Conservation (phyloP, 2,888 invertebrate species). For the Autographa gamma region DNA sequence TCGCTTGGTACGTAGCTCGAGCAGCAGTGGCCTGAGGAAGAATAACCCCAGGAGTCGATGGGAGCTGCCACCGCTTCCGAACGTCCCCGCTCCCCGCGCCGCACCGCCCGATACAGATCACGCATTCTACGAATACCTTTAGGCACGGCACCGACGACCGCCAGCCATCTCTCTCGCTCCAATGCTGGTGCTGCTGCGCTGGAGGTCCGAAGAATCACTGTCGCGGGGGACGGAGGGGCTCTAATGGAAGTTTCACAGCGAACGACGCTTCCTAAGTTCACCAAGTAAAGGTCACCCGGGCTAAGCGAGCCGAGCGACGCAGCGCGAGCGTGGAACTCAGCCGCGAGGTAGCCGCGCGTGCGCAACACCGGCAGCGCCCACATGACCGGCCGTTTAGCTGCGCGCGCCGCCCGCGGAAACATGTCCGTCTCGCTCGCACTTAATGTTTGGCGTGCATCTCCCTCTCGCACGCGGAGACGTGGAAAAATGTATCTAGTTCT, state of each 20-base stretch:
- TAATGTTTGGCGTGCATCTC: slow-evolving; percentile 46
- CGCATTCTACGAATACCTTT: slow-evolving; percentile 89
- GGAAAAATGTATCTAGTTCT: slow-evolving; percentile 89
- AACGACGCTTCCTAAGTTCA: slow-evolving; percentile 89
- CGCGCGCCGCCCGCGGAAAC: slow-evolving; percentile 70
- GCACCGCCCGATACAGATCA: slow-evolving; percentile 88
- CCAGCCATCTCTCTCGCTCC: slow-evolving; percentile 85
- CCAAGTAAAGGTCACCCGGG: slow-evolving; percentile 87
- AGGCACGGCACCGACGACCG: slow-evolving; percentile 82
- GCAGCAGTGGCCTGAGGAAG: slow-evolving; percentile 89
- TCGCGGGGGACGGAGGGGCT: slow-evolving; percentile 82
- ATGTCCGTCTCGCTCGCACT: slow-evolving; percentile 73
- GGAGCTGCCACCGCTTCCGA: slow-evolving; percentile 89
- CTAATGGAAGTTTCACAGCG: slow-evolving; percentile 86
- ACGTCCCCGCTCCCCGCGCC: slow-evolving; percentile 83
- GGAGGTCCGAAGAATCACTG: slow-evolving; percentile 73
- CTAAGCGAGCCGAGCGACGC: slow-evolving; percentile 86
- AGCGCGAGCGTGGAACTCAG: slow-evolving; percentile 85
- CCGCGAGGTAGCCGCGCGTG: slow-evolving; percentile 86
- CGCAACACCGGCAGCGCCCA: slow-evolving; percentile 89
- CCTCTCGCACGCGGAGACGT: slow-evolving; percentile 80
- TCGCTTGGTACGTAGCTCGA: slow-evolving; percentile 87
- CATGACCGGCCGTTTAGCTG: slow-evolving; percentile 85
- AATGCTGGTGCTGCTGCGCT: slow-evolving; percentile 75
- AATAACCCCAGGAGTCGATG: slow-evolving; percentile 90